Conservation (phyloP, 2,888 invertebrate species). For the Phengaris arion region DNA sequence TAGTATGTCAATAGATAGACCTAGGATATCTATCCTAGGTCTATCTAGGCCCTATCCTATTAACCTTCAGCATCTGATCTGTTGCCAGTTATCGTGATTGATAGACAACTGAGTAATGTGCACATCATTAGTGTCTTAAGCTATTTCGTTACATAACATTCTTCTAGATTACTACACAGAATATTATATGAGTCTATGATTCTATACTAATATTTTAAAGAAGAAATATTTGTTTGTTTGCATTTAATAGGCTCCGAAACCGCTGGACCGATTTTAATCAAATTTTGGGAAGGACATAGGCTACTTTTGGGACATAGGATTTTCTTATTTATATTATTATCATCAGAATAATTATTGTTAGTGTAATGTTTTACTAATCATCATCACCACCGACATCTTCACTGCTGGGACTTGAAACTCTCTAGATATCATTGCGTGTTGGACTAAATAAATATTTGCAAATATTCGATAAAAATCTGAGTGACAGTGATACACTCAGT, state of each 20-base stretch:
- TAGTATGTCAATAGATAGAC: constrained; percentile 46
- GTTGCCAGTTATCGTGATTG: constrained; percentile 35
- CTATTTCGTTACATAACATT: neutral
- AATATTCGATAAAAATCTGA: no score
- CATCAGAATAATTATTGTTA: neutral
- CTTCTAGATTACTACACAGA: neutral
- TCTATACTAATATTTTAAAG: no score
- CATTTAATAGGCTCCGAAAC: no score
- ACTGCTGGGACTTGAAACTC: no score
- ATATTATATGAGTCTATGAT: no score
- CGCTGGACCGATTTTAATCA: no score
- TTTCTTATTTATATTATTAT: neutral
- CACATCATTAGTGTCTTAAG: constrained; percentile 9
- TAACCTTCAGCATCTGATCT: constrained; percentile 55
- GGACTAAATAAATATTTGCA: no score
- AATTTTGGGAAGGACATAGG: neutral
- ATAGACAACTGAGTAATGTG: constrained; percentile 17
- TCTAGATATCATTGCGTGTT: no score
- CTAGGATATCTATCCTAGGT: constrained; percentile 38
- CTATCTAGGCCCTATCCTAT: constrained; percentile 49
- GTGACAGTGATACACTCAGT: no score
- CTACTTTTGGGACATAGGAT: neutral
- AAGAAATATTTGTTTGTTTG: no score
- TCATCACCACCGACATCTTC: no score
- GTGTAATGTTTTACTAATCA: no score